phyloP scores from a whole-genome alignment of 1,140 invertebrate genomes.

The Chrysomallon squamiferum region DNA sequence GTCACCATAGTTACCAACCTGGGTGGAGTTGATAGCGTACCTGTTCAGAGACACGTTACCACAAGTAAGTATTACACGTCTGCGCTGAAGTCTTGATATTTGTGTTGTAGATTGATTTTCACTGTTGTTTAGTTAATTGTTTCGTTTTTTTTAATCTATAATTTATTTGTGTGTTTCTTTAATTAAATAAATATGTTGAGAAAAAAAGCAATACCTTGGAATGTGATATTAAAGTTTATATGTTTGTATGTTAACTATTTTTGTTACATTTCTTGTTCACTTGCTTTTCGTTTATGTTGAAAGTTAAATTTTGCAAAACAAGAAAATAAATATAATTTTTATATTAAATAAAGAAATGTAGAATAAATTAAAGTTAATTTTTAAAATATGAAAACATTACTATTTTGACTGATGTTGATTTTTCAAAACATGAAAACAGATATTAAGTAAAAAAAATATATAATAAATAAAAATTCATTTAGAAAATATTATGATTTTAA shows the following conservation, averaged over 20 bases:
- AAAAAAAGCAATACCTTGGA: neutral
- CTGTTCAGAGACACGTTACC: constrained; percentile 19
- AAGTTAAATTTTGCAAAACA: too few species aligned
- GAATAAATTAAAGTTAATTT: too few species aligned
- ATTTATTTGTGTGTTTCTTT: neutral
- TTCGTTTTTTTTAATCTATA: neutral
- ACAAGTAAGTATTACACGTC: constrained; percentile 19
- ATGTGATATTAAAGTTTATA: neutral
- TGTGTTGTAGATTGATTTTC: neutral
- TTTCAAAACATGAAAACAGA: too few species aligned
- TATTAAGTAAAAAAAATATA: too few species aligned
- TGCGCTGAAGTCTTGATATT: neutral
- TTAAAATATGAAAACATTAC: too few species aligned
- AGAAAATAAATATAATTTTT: too few species aligned
- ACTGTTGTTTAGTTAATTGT: neutral
- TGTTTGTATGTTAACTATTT: neutral
- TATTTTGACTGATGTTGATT: too few species aligned
- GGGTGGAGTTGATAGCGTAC: constrained; percentile 24
- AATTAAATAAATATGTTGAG: neutral
- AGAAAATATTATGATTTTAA: too few species aligned
- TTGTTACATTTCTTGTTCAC: neutral
- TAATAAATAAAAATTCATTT: too few species aligned
- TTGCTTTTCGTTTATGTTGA: neutral
- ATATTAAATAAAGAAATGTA: too few species aligned
- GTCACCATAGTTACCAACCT: constrained; percentile 24